Evolutionary conservation across 2,113 vertebrate species (phyloP).

Genomic region (Zosterops japonicus): DNA sequence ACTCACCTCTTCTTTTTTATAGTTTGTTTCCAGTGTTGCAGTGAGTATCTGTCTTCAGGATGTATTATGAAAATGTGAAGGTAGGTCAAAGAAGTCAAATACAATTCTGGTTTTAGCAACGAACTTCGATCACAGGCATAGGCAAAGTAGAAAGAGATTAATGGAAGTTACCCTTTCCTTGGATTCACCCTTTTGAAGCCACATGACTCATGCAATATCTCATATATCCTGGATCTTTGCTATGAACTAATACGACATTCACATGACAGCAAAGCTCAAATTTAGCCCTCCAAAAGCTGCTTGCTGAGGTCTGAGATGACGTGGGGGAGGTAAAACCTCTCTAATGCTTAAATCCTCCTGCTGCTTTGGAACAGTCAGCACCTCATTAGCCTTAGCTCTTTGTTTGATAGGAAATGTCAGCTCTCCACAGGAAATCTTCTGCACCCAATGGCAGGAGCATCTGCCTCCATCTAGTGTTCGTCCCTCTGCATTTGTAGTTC

Average conservation of each 20-base stretch:
- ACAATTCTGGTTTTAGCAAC: background rate
- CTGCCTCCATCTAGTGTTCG: slow-evolving; percentile 73
- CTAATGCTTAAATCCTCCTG: slow-evolving; percentile 33
- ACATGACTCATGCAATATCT: background rate
- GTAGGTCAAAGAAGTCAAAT: background rate
- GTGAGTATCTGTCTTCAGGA: background rate
- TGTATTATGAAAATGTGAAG: background rate
- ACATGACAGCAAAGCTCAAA: slow-evolving; percentile 14
- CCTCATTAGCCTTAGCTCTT: slow-evolving; percentile 3
- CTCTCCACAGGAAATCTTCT: background rate
- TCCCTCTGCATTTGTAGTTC: background rate
- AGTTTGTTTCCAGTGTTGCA: background rate
- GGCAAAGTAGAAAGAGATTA: background rate
- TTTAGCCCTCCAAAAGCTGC: slow-evolving; percentile 44
- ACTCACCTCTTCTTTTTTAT: background rate
- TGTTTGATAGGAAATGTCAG: slow-evolving; percentile 28
- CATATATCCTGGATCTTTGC: background rate
- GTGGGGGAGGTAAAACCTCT: slow-evolving; percentile 10
- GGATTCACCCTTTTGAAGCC: background rate
- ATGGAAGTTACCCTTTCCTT: background rate
- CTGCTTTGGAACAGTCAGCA: slow-evolving; percentile 40
- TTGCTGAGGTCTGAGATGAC: slow-evolving; percentile 41
- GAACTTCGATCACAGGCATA: background rate
- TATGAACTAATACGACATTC: background rate
- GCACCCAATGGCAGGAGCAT: background rate